phyloP scores from a whole-genome alignment of 1,140 invertebrate species.

The Linepithema humile region DNA sequence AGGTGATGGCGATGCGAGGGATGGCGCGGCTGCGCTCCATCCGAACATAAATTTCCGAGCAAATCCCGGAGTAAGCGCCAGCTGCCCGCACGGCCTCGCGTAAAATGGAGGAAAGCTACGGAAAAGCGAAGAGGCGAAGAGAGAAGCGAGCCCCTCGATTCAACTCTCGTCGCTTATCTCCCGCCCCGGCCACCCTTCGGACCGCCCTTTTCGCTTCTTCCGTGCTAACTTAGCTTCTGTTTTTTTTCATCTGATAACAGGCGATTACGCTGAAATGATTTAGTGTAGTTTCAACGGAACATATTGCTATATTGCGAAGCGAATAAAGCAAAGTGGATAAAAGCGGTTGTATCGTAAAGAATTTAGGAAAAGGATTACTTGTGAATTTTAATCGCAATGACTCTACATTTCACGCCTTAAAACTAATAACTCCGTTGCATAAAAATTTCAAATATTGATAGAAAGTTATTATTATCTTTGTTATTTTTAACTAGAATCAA shows the following conservation, averaged over 20 bases:
- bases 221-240: slow-evolving; percentile 41
- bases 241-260: slow-evolving; percentile 11
- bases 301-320: slow-evolving; percentile 15
- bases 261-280: slow-evolving; percentile 44
- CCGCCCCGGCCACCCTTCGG: neutral
- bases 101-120: slow-evolving; percentile 57
- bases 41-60: slow-evolving; percentile 69
- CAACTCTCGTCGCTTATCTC: slow-evolving; percentile 59
- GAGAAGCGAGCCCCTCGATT: slow-evolving; percentile 60
- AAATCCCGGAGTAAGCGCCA: slow-evolving; percentile 72
- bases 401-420: neutral
- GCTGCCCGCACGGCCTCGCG: slow-evolving; percentile 62
- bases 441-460: neutral
- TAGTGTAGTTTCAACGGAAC: slow-evolving; percentile 29
- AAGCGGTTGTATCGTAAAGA: neutral
- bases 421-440: no score
- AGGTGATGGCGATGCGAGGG: neutral
- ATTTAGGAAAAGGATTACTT: neutral
- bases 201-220: neutral
- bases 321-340: neutral
- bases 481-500: no score
- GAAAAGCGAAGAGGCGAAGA: slow-evolving; percentile 40
- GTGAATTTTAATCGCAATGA: neutral
- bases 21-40: slow-evolving; percentile 65
- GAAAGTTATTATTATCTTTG: neutral